Base-by-base conservation (phyloP, 2,888 invertebrate species). In the Amiota minor region DNA sequence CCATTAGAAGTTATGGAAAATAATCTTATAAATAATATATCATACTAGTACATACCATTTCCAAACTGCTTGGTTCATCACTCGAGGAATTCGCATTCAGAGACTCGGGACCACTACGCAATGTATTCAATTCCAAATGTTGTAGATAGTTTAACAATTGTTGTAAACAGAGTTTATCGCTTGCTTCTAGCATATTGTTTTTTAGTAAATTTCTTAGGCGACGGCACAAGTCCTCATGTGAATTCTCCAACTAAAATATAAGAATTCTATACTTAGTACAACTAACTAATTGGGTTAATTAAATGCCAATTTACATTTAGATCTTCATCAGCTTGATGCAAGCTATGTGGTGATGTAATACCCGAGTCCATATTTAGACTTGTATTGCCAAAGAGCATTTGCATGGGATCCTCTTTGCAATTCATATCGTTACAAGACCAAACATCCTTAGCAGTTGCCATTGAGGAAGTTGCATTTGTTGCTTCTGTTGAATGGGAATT, bases 121-220 rank as follows among this genome's bases (percentile, higher is more conserved):
- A 85, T 45, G 88, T 86, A 79, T 92, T 88, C 72, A 92, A 89
- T 86, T 93, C 93, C 67, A 92, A 89, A 81, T 92, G 92, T 86
- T 93, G 92, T 75, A 93, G 89, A 81, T 93, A 89, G 87, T 92
- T 91, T 74, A 93, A 86, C 67, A 93, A 91, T 86, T 93, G 93
- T 81, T 93, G 92, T 83, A 93, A 89, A 80, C 93, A 93, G 69
- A 91, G 90, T 84, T 92, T 92, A 81, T 93, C 93, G 53, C 92
- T 91, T 74, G 91, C 91, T 64, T 87, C 86, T 56, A 86, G 78
- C 45, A 77, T 78, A 72, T 86, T 76, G 75, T 87, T 88, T 73
- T 88, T 87, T 79, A 89, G 84, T 12, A 49, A 70, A 78, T 78
- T 35, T 77, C 73, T 16, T 35, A 89, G 76, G 18, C 86, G 84